Base-by-base conservation (phyloP, 2,888 invertebrate genomes). In the Lasioglossum morio region DNA sequence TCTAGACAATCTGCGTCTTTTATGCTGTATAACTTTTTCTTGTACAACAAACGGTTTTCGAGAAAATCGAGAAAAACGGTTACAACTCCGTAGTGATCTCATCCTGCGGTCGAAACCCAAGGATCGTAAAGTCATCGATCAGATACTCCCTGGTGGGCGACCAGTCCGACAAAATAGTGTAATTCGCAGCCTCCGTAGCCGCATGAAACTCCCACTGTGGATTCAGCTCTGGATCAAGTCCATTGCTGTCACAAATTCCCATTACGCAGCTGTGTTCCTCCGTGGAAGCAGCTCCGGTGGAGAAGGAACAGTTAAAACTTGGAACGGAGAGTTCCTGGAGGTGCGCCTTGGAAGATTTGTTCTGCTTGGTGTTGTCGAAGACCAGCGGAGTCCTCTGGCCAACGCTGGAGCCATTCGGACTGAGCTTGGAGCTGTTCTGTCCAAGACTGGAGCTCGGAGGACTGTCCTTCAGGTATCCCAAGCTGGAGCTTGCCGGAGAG, bases 61-160 rank as follows among this genome's bases (percentile, higher is more conserved):
- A 43, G 14, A 43, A 12, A 43, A 43, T 14, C 43, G 3, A 12
- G 14, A 4, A 14, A 14, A 43, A 12, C 43, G 12, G 88, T 95
- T 96, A 98, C 95, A 98, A 96, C 96, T 98, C 98, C 92, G 98
- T 98, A 93, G 98, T 98, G 92, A 98, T 97, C 96, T 98, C 98
- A 95, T 98, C 98, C 95, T 98, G 98, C 75, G 98, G 98, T 92
- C 98, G 96, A 95, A 98, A 97, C 82, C 98, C 98, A 95, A 98
- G 96, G 94, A 98, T 97, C 92, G 97, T 97, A 94, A 98, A 97
- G 95, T 98, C 98, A 93, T 98, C 98, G 79, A 95, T 94, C 83
- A 95, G 92, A 85, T 94, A 94, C 87, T 95, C 94, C 81, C 94
- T 89, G 76, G 93, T 93, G 12, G 95, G 94, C 57, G 95, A 94